A percentile compares a stretch with the other conserved stretches of the same genome.
phyloP scores from a whole-genome alignment of 2,888 invertebrate genomes.

The Tachystola acroxantha region DNA sequence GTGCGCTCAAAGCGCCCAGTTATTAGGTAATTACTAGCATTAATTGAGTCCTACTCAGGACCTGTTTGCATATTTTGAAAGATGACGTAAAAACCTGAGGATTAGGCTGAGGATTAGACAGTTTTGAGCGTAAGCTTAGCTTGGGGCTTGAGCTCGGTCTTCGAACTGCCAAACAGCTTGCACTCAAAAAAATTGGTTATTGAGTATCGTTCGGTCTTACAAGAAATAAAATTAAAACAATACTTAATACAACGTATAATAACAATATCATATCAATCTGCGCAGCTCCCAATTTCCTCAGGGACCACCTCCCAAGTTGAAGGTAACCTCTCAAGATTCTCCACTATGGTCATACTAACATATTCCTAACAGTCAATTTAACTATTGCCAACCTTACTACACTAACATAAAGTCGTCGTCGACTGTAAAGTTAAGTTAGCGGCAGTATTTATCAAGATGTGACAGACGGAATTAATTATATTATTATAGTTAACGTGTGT shows the following conservation, averaged over 20 bases:
- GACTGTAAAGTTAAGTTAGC: constrained; percentile 22
- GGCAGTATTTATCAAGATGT: constrained; percentile 40
- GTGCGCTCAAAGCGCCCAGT: constrained; percentile 32
- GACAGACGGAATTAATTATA: constrained; percentile 70
- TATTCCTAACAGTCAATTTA: constrained; percentile 5
- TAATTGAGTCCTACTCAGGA: constrained; percentile 41
- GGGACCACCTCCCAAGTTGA: constrained; percentile 52
- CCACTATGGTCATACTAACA: constrained; percentile 29
- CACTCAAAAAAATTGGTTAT: too few relatives aligned
- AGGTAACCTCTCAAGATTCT: constrained; percentile 38
- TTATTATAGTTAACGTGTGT: constrained; percentile 56
- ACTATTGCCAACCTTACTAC: constrained; percentile 19
- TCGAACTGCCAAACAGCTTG: too few relatives aligned
- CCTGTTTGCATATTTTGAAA: constrained; percentile 18
- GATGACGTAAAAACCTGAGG: too few relatives aligned
- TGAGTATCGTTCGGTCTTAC: too few relatives aligned
- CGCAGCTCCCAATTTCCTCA: constrained; percentile 39
- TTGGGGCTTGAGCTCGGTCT: too few relatives aligned
- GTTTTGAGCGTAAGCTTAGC: too few relatives aligned
- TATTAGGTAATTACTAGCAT: constrained; percentile 43
- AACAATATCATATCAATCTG: constrained; percentile 16
- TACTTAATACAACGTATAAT: too few relatives aligned
- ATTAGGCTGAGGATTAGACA: too few relatives aligned
- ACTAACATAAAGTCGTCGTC: constrained; percentile 11
- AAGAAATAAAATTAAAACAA: too few relatives aligned